Evolutionary conservation across 2,888 invertebrate species (phyloP).

Genomic region (Polydesmus complanatus): DNA sequence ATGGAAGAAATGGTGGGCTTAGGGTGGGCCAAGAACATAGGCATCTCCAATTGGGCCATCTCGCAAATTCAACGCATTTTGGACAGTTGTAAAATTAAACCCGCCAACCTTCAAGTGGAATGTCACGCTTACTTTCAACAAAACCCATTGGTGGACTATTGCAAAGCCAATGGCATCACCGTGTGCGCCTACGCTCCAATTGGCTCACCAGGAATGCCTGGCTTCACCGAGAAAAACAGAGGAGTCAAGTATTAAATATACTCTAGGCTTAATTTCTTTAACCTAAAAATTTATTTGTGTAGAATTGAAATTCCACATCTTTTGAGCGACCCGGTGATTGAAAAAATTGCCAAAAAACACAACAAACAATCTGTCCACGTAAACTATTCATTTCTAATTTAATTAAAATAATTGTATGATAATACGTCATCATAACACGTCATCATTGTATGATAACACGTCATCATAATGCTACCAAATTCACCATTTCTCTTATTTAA

Average conservation of each 20-base stretch:
- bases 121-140: conserved; percentile 31
- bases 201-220: conserved; percentile 28
- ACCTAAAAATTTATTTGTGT: not conserved
- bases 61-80: conserved; percentile 54
- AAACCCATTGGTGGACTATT: conserved; percentile 26
- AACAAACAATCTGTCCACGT: conserved; percentile 23
- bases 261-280: too few relatives aligned
- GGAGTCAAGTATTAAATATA: not conserved
- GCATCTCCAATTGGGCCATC: conserved; percentile 68
- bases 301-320: conserved; percentile 10
- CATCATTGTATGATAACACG: too few relatives aligned
- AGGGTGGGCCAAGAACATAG: conserved; percentile 61
- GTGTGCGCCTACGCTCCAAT: conserved; percentile 31
- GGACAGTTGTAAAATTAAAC: conserved; percentile 45
- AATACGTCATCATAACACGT: too few relatives aligned
- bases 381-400: not conserved
- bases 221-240: conserved; percentile 20
- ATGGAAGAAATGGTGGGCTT: conserved; percentile 52
- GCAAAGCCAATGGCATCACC: conserved; percentile 26
- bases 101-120: conserved; percentile 40
- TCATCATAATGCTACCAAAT: too few relatives aligned
- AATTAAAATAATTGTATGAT: too few relatives aligned
- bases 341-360: conserved; percentile 20
- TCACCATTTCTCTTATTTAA: too few relatives aligned
- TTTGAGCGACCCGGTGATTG: conserved; percentile 14